A percentile compares a stretch with the other conserved stretches of the same genome.
These are phyloP conservation scores for Syngnathus rostellatus DNA, from an alignment of 2,797 vertebrate genomes.

Conservation along the genomic window DNA sequence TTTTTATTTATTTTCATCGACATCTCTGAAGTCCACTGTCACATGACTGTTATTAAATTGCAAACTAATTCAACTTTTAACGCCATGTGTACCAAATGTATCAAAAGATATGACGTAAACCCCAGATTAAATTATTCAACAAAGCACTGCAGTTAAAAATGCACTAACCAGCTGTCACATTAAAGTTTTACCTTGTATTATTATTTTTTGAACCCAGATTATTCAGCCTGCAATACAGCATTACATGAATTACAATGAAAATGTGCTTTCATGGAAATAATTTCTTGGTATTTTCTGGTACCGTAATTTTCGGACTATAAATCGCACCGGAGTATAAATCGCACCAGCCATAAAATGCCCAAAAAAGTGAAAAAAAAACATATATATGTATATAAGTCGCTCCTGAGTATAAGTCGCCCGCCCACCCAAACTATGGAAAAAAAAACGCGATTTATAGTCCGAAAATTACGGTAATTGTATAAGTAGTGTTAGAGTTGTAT, in stretches of 20 bases:
- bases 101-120: background rate
- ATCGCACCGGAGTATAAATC: too few species aligned
- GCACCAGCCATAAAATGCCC: too few species aligned
- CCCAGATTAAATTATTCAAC: conserved; percentile 1
- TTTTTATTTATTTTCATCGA: background rate
- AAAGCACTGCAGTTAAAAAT: background rate
- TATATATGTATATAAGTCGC: too few species aligned
- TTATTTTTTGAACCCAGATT: background rate
- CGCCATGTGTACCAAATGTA: background rate
- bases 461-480: too few species aligned
- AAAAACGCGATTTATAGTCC: too few species aligned
- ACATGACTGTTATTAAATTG: background rate
- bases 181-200: background rate
- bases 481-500: background rate
- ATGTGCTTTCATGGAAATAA: background rate
- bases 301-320: too few species aligned
- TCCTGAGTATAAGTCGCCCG: too few species aligned
- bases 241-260: background rate
- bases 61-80: conserved; percentile 4
- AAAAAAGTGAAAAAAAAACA: too few species aligned
- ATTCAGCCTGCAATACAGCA: background rate
- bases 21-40: background rate
- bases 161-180: conserved; percentile 1
- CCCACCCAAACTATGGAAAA: too few species aligned
- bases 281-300: background rate